A percentile compares a stretch with the other conserved stretches of the same genome.
phyloP scores from a whole-genome alignment of 1,140 invertebrate species.

The Arctopsyche grandis region DNA sequence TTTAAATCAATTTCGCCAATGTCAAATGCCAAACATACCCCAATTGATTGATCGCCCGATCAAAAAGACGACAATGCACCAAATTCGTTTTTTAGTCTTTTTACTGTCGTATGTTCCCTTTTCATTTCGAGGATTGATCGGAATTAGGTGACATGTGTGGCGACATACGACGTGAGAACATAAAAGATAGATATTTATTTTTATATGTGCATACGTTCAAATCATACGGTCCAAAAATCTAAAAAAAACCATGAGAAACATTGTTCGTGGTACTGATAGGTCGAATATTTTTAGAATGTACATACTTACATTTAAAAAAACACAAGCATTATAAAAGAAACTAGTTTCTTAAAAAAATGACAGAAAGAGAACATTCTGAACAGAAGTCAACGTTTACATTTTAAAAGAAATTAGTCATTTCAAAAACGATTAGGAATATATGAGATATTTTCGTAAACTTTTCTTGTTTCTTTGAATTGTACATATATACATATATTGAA shows the following conservation, averaged over 20 bases:
- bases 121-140: conserved; percentile 25
- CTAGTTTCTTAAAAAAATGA: not conserved
- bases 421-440: no score
- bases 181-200: not conserved
- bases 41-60: conserved; percentile 39
- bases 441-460: no score
- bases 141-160: conserved; percentile 12
- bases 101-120: conserved; percentile 12
- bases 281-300: not conserved
- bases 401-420: no score
- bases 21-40: conserved; percentile 21
- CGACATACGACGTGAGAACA: conserved; percentile 6
- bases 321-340: not conserved
- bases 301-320: not conserved
- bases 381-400: not conserved
- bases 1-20: conserved; percentile 36
- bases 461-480: no score
- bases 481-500: no score
- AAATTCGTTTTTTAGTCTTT: not conserved
- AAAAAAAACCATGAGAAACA: not conserved
- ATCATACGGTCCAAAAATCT: no score
- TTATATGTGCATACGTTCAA: no score
- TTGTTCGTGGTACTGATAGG: not conserved
- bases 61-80: conserved; percentile 37
- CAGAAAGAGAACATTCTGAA: not conserved